Conservation (phyloP, 2,113 vertebrate genomes). For the Melanostigma gelatinosum region DNA sequence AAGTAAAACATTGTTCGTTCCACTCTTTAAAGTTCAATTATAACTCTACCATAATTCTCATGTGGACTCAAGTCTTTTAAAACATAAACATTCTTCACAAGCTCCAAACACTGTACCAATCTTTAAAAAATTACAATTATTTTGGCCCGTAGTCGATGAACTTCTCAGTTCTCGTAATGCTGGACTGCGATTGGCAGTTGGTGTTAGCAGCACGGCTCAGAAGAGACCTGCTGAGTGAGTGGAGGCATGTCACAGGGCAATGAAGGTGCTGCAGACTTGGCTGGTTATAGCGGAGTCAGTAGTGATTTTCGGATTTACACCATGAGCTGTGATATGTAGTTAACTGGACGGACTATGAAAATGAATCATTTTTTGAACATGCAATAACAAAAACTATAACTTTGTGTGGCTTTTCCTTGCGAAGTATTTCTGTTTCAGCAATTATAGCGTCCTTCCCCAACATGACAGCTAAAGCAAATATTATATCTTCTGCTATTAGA, state of each 20-base stretch:
- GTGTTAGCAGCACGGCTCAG: background rate
- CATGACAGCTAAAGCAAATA: background rate
- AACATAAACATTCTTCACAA: too few relatives aligned
- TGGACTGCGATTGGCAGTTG: slow-evolving; percentile 19
- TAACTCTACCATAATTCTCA: background rate
- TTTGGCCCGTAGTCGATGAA: background rate
- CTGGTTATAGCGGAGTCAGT: background rate
- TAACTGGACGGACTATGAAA: background rate
- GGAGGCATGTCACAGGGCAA: slow-evolving; percentile 25
- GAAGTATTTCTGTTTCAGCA: slow-evolving; percentile 7
- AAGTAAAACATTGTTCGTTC: background rate
- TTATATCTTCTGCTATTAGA: background rate
- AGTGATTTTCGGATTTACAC: background rate
- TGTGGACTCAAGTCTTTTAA: too few relatives aligned
- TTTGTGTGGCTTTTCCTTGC: slow-evolving; percentile 35
- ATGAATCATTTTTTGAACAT: background rate
- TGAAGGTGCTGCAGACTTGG: slow-evolving; percentile 13
- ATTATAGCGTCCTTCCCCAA: background rate
- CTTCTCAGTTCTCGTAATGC: background rate
- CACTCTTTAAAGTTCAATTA: background rate
- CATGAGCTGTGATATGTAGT: slow-evolving; percentile 22
- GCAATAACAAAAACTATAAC: background rate
- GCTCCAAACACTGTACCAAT: too few relatives aligned
- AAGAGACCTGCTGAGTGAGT: slow-evolving; percentile 21
- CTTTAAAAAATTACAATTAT: background rate